These are phyloP conservation scores for Chitala chitala DNA, from an alignment of 2,113 vertebrate genomes.

Conservation along the genomic window DNA sequence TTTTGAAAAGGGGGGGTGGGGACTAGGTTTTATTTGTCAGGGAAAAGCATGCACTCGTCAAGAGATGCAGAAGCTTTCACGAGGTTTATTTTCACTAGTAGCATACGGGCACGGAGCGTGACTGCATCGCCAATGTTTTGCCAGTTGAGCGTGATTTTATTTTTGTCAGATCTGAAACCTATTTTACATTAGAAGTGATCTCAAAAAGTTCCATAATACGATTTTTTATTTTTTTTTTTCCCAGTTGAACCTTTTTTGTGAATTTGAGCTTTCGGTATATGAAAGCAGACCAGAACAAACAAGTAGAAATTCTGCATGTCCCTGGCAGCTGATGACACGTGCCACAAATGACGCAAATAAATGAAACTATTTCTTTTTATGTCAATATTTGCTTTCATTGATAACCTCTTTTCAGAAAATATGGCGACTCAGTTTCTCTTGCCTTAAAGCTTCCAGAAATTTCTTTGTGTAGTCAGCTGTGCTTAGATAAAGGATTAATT, in stretches of 20 bases:
- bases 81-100: too few species aligned
- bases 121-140: neutral
- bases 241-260: neutral
- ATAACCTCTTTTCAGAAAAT: neutral
- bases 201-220: neutral
- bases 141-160: neutral
- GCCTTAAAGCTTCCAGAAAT: neutral
- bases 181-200: neutral
- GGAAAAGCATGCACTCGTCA: too few species aligned
- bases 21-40: too few species aligned
- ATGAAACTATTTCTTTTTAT: neutral
- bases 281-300: neutral
- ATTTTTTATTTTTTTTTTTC: neutral
- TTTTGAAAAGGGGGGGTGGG: too few species aligned
- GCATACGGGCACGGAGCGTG: too few species aligned
- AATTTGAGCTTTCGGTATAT: neutral
- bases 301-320: neutral
- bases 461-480: neutral
- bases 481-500: neutral
- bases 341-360: neutral
- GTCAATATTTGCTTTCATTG: conserved; percentile 1
- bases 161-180: neutral
- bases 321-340: neutral
- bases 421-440: neutral
- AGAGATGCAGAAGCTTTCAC: too few species aligned